These are phyloP conservation scores for Tolypeutes matacus DNA, from an alignment of 2,797 vertebrate genomes.

Conservation along the genomic window DNA sequence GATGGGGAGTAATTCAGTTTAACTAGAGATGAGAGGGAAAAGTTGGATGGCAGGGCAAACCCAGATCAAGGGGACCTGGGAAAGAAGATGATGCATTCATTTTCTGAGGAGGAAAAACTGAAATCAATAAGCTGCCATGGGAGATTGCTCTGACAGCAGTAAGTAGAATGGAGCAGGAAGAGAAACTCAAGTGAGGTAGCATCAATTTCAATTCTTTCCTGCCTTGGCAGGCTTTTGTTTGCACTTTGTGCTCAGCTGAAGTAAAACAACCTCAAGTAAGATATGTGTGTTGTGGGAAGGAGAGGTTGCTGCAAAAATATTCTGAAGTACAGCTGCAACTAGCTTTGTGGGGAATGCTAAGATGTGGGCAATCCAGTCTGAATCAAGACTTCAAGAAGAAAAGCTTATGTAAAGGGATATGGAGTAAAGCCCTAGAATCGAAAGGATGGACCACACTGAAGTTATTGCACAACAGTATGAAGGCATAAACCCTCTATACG, in stretches of 20 bases:
- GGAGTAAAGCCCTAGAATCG: neutral
- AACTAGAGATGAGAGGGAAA: neutral
- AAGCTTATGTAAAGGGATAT: neutral
- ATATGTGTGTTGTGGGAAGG: fast-evolving
- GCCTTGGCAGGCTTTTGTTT: neutral
- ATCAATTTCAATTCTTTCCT: neutral
- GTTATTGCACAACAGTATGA: neutral
- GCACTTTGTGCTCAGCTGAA: neutral
- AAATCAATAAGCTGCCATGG: conserved; percentile 41
- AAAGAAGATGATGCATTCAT: neutral
- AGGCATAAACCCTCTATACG: neutral
- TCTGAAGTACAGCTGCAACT: neutral
- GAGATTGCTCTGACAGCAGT: conserved; percentile 45
- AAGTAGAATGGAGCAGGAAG: conserved; percentile 26
- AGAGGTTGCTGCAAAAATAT: neutral
- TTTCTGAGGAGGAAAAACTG: conserved; percentile 39
- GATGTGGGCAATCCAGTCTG: neutral
- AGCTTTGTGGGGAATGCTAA: neutral
- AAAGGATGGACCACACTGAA: neutral
- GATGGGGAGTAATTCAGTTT: neutral
- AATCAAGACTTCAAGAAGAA: neutral
- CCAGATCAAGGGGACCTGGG: neutral
- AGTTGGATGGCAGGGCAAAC: neutral
- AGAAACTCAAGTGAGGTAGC: neutral
- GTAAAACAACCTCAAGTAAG: conserved; percentile 1